Evolutionary conservation across 2,797 vertebrate genomes (phyloP), one percentile per base, ranked within the genome.

Genomic region (Schizothorax lantsangensis): DNA sequence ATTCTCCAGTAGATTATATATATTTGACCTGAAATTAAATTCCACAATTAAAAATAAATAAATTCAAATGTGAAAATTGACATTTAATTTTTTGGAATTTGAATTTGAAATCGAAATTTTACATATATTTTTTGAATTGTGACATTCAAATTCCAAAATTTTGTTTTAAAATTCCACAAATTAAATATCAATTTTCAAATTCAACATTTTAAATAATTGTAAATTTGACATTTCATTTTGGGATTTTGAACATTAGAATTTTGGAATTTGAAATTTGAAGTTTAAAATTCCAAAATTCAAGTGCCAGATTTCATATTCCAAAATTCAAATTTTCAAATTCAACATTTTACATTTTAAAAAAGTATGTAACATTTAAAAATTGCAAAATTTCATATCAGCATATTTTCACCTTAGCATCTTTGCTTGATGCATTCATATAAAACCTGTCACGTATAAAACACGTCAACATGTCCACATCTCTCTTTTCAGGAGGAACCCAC

Each of bases 401-500:
- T 21, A 30, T 62, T 62, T 23, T 21, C 19, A 21, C 52, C 52
- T 21, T 54, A 54, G 52, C 19, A 62, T 26, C 23, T 26, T 64
- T 33, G 64, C 14, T 33, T 33, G 30, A 62, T 45, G 14, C 15
- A 72, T 47, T 33, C 4, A 54, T 14, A 19, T 33, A 17, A 66
- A 23, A 23, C 21, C n/a, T 14, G 5, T 6, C 40, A 33, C 3
- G 33, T 33, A 33, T 33, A 33, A 33, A 33, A 84, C 47, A n/a
- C 49, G 36, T 3, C 57, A 19, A 80, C 38, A 79, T 43, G 23
- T 47, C 11, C 6, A 17, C 7, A 36, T 38, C 30, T 80, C 17
- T 45, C 36, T 74, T 86, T 84, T 49, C 38, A 99, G 98, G 96
- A 97, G 96, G 89, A 99, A 99, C 45, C 98, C 97, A 0, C 95